These are phyloP conservation scores for Diachasmimorpha longicaudata DNA, from an alignment of 1,140 invertebrate species.

Conservation along the genomic window DNA sequence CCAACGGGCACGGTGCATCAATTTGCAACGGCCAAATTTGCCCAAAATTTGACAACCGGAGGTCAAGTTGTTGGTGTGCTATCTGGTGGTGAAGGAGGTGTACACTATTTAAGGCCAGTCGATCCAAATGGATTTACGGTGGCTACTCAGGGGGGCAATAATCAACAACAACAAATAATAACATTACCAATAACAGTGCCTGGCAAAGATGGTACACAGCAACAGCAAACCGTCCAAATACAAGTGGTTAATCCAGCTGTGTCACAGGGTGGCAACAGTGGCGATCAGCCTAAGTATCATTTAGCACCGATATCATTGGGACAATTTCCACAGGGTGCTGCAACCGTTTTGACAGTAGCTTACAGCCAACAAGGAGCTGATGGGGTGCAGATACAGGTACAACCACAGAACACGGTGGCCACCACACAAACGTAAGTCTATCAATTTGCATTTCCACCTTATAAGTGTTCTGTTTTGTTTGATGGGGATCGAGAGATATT, in stretches of 20 bases:
- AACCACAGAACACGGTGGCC: constrained; percentile 60
- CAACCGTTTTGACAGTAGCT: constrained; percentile 75
- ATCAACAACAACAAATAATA: constrained; percentile 69
- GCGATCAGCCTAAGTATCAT: constrained; percentile 73
- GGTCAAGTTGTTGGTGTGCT: constrained; percentile 67
- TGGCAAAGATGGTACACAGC: constrained; percentile 73
- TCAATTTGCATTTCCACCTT: background rate
- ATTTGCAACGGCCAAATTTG: constrained; percentile 70
- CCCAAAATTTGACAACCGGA: constrained; percentile 68
- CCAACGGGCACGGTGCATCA: constrained; percentile 71
- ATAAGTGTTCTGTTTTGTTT: too few species aligned
- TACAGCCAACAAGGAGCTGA: constrained; percentile 68
- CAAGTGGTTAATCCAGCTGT: constrained; percentile 73
- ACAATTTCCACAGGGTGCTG: constrained; percentile 64
- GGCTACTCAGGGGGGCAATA: constrained; percentile 50
- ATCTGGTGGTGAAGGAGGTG: constrained; percentile 71
- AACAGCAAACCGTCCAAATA: constrained; percentile 78
- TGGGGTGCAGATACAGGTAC: constrained; percentile 65
- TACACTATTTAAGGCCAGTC: constrained; percentile 76
- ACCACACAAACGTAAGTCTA: constrained; percentile 59
- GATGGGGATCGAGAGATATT: background rate
- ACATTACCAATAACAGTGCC: constrained; percentile 77
- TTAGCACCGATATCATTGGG: constrained; percentile 69
- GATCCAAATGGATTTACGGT: constrained; percentile 68
- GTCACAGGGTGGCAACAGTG: constrained; percentile 57